Evolutionary conservation across 2,888 invertebrate species (phyloP), one percentile per base, ranked within the genome.

Genomic region (Stenoptilia bipunctidactyla): DNA sequence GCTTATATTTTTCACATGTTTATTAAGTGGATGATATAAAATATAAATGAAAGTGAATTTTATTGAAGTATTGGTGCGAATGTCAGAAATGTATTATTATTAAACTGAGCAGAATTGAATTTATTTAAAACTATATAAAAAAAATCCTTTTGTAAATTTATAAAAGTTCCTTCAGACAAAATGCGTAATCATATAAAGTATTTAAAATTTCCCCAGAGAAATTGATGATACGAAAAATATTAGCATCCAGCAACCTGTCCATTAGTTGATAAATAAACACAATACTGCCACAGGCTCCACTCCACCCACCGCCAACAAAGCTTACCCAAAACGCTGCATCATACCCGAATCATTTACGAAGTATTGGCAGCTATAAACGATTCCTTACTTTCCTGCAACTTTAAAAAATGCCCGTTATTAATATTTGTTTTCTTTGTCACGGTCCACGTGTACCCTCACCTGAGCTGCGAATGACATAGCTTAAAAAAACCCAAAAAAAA

Each of bases 361-460:
- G 77, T 79, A 82, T 83, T 70, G 82, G 77, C 79, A 80, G 80
- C 82, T 82, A 82, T 82, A 75, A 76, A 64, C 67, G 66, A 61
- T 61, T 57, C 61, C 60, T 58, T 56, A 51, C 40, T 51, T 55
- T 48, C 51, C 55, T 59, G 70, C n/a, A 74, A 77, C 70, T 77
- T 82, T 80, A 79, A 82, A 82, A 82, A 83, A 82, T 75, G 72
- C 64, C 75, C 61, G 79, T 80, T 83, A 83, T 83, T 82, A 83
- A 82, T 83, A 79, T 77, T 79, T 74, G 72, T 66, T 72, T 75
- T 77, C 77, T 76, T 80, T 80, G 79, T 77, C 61, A 59, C 56
- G 66, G 59, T 72, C 76, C 83, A 80, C 82, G 82, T 83, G 82
- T 77, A 79, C 74, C 68, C 61, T 65, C 79, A 83, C 83, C 83